phyloP scores from a whole-genome alignment of 2,888 invertebrate species.

The Lordiphosa fenestrarum region DNA sequence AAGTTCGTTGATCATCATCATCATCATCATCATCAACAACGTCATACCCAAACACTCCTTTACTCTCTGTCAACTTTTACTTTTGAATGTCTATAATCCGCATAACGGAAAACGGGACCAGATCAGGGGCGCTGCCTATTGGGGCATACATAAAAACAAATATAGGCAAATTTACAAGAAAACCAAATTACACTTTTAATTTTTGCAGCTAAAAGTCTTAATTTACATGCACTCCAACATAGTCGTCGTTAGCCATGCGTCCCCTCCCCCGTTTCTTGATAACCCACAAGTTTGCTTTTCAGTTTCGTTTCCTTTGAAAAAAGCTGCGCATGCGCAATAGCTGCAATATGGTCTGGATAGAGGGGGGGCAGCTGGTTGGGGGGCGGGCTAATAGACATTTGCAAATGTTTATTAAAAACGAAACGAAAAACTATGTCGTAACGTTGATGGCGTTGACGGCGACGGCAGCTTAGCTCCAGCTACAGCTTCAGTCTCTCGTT shows the following conservation, averaged over 20 bases:
- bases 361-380: not conserved
- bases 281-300: conserved; percentile 28
- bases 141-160: conserved; percentile 29
- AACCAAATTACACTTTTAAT: conserved; percentile 42
- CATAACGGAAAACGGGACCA: conserved; percentile 5
- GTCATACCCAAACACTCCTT: conserved; percentile 3
- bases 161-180: conserved; percentile 45
- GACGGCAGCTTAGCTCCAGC: conserved; percentile 24
- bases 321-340: conserved; percentile 54
- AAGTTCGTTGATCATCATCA: too few species aligned
- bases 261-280: not conserved
- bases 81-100: conserved; percentile 46
- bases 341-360: not conserved
- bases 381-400: conserved; percentile 54
- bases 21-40: too few species aligned
- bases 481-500: conserved; percentile 48
- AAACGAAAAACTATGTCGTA: conserved; percentile 66
- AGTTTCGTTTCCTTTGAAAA: conserved; percentile 45
- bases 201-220: conserved; percentile 57
- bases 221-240: conserved; percentile 54
- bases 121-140: conserved; percentile 11
- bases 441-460: conserved; percentile 33
- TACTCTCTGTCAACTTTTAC: conserved; percentile 42
- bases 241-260: conserved; percentile 1
- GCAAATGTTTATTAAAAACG: conserved; percentile 69